Conservation (phyloP, 1,140 invertebrate genomes). For the Maconellicoccus hirsutus region DNA sequence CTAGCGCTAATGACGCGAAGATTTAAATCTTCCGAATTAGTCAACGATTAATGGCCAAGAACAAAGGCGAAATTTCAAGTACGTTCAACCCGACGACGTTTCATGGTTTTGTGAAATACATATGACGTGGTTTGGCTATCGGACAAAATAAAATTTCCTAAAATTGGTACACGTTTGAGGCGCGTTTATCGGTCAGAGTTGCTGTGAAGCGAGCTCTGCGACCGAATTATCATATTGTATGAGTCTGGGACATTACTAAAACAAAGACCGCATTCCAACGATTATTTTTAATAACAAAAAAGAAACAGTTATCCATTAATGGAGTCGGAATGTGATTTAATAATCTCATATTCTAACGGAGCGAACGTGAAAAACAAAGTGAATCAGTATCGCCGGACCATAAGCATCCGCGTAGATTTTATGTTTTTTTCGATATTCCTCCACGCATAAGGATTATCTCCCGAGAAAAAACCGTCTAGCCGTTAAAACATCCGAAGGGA, state of each 20-base stretch:
- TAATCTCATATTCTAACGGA: conserved; percentile 7
- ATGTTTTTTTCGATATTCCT: no score
- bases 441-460: no score
- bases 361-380: no score
- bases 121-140: not conserved
- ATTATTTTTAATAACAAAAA: not conserved
- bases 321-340: not conserved
- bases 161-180: no score
- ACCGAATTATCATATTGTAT: no score
- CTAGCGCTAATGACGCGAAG: not conserved
- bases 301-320: conserved; percentile 1
- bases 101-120: not conserved
- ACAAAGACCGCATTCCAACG: not conserved
- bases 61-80: not conserved
- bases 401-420: no score
- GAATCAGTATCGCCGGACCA: no score
- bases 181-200: no score
- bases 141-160: not conserved
- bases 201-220: no score
- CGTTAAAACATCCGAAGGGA: no score
- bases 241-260: not conserved
- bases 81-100: not conserved
- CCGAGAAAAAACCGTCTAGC: no score
- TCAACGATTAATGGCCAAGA: not conserved
- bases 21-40: not conserved